Evolutionary conservation across 2,797 vertebrate species (phyloP).

Genomic region (Craterocephalus amniculus): DNA sequence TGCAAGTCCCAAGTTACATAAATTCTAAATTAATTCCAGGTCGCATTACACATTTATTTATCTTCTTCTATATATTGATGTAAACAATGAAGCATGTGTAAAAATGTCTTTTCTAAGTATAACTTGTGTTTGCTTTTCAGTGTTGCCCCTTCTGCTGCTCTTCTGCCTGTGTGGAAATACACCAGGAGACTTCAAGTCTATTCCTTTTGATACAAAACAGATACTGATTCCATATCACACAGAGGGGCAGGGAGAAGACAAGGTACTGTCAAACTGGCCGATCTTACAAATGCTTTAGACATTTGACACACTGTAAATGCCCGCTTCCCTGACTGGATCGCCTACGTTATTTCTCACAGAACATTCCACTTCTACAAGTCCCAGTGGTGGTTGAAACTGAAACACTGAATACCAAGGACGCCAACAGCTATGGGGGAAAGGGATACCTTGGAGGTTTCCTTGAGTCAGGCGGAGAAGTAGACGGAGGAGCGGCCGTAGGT

Average conservation of each 20-base stretch:
- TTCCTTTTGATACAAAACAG: slow-evolving; percentile 81
- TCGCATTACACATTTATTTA: not conserved
- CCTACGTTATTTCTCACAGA: slow-evolving; percentile 45
- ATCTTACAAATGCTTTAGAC: not conserved
- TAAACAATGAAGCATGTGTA: not conserved
- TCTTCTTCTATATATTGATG: not conserved
- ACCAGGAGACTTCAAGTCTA: slow-evolving; percentile 77
- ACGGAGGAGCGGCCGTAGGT: not conserved
- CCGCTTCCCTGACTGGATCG: slow-evolving; percentile 2
- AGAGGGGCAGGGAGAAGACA: slow-evolving; percentile 91
- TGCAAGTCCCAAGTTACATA: not conserved
- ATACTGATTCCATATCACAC: slow-evolving; percentile 89
- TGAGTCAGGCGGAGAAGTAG: not conserved
- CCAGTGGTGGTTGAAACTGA: slow-evolving; percentile 28
- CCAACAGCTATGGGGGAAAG: not conserved
- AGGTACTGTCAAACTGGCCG: slow-evolving; percentile 74
- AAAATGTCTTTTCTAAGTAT: not conserved
- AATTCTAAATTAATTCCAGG: not conserved
- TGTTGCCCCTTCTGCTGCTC: slow-evolving; percentile 90
- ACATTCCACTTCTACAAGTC: slow-evolving; percentile 54
- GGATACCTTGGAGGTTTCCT: not conserved
- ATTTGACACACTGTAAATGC: not conserved
- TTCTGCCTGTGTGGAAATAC: slow-evolving; percentile 85
- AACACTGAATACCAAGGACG: fast-evolving
- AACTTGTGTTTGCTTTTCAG: slow-evolving; percentile 68